These are phyloP conservation scores for Trissolcus brochymenae DNA, from an alignment of 2,888 invertebrate genomes.

Conservation along the genomic window DNA sequence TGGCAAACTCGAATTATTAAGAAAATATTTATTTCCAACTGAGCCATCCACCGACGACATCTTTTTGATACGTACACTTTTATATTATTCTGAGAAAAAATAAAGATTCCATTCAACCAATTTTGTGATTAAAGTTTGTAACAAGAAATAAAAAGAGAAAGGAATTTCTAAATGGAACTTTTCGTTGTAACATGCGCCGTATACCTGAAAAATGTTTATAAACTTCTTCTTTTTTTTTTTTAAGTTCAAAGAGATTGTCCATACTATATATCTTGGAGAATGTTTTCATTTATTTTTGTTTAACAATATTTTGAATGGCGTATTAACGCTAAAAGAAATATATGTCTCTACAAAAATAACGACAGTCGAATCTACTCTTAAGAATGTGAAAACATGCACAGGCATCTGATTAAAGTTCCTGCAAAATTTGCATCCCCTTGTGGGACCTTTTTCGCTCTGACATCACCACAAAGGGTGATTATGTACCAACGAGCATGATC, in stretches of 20 bases:
- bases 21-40: too few relatives aligned
- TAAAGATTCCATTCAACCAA: too few relatives aligned
- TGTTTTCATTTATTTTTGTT: neutral
- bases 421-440: constrained; percentile 5
- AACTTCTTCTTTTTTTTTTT: neutral
- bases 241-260: neutral
- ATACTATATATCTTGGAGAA: neutral
- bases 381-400: neutral
- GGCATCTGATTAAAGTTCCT: constrained; percentile 9
- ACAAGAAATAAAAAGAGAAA: too few relatives aligned
- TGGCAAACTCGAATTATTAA: too few relatives aligned
- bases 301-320: too few relatives aligned
- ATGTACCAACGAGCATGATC: constrained; percentile 4
- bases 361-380: neutral
- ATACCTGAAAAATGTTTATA: neutral
- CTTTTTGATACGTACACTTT: too few relatives aligned
- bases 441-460: constrained; percentile 1
- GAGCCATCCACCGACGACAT: too few relatives aligned
- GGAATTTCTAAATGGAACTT: too few relatives aligned
- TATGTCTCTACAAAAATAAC: neutral
- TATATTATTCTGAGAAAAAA: too few relatives aligned
- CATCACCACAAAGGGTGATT: constrained; percentile 10
- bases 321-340: too few relatives aligned
- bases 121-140: too few relatives aligned
- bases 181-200: too few relatives aligned